Conservation (phyloP, 2,113 vertebrate species). For the Procapra przewalskii region DNA sequence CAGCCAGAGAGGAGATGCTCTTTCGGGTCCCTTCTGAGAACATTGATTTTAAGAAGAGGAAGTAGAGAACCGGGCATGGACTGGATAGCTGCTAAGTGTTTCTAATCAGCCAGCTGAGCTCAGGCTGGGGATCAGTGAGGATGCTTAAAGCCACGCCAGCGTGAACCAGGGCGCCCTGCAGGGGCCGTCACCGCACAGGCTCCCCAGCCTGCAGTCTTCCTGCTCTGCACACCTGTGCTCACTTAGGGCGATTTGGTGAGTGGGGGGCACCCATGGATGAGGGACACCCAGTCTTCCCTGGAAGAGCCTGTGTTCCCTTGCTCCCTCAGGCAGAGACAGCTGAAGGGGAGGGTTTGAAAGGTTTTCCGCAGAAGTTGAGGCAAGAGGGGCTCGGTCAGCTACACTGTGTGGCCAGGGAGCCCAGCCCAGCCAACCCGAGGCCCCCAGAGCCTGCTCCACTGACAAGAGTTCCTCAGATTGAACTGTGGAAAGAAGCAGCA, state of each 20-base stretch:
- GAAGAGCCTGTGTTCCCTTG: not conserved
- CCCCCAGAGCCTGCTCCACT: not conserved
- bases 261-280: not conserved
- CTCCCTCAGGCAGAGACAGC: not conserved
- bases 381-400: not conserved
- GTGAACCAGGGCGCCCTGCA: fast-evolving
- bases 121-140: not conserved
- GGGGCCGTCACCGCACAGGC: not conserved
- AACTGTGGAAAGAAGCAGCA: not conserved
- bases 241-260: fast-evolving
- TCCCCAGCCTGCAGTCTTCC: not conserved
- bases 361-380: not conserved
- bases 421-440: not conserved
- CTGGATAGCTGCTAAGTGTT: not conserved
- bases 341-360: not conserved
- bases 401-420: not conserved
- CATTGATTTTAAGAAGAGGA: not conserved
- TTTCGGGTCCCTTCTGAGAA: fast-evolving
- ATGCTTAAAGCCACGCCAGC: fast-evolving
- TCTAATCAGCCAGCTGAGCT: not conserved
- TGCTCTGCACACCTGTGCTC: not conserved
- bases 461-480: fast-evolving
- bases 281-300: not conserved
- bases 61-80: not conserved
- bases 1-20: not conserved